Percentiles rank a stretch among this genome's conserved stretches.
phyloP scores from a whole-genome alignment of 2,797 vertebrate genomes.

The Setipinna tenuifilis region DNA sequence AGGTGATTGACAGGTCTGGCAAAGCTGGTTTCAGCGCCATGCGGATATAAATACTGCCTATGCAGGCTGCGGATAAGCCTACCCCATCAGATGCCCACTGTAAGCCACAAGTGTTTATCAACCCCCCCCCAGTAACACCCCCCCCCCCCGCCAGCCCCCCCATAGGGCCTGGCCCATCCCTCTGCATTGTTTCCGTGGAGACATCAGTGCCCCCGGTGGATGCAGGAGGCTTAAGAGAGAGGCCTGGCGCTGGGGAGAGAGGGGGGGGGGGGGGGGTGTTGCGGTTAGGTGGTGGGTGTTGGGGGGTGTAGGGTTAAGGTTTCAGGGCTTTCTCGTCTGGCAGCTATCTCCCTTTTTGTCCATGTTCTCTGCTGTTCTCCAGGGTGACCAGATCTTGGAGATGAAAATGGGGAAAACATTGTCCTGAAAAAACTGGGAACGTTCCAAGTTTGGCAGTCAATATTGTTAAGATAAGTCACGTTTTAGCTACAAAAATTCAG shows the following conservation, averaged over 20 bases:
- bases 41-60: conserved; percentile 27
- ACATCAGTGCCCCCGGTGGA: neutral
- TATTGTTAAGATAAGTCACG: too few relatives aligned
- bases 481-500: too few relatives aligned
- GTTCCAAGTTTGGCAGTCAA: too few relatives aligned
- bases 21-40: conserved; percentile 14
- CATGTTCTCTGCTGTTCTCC: too few relatives aligned
- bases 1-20: neutral
- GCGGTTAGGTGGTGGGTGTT: too few relatives aligned
- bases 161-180: neutral
- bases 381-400: too few relatives aligned
- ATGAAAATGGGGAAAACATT: too few relatives aligned
- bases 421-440: too few relatives aligned
- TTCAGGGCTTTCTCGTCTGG: neutral
- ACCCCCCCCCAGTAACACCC: neutral
- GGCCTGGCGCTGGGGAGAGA: neutral
- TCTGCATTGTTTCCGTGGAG: conserved; percentile 11
- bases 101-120: conserved; percentile 19
- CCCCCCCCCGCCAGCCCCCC: neutral
- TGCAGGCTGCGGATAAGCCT: neutral
- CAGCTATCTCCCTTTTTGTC: neutral
- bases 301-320: neutral
- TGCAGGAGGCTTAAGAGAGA: neutral
- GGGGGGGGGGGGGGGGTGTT: neutral
- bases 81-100: neutral